phyloP scores from a whole-genome alignment of 37 sponge, comb jelly and placozoan species.

The Chondrosia reniformis region DNA sequence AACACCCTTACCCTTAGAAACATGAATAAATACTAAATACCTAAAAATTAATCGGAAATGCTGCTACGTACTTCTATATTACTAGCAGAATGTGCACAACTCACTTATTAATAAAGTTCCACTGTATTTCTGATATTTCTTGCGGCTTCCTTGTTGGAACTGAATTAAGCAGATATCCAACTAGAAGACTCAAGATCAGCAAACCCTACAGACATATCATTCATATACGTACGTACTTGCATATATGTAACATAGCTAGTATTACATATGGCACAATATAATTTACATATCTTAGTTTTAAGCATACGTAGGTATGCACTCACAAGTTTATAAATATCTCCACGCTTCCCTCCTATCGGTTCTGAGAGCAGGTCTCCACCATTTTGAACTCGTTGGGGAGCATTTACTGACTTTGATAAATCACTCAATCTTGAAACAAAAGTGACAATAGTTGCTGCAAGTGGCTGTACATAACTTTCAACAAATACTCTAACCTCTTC shows the following conservation, averaged over 20 bases:
- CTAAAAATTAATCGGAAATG: too few species aligned
- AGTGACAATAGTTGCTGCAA: too few species aligned
- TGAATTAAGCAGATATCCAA: conserved; percentile 32
- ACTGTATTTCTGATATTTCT: conserved; percentile 33
- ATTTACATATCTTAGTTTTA: background rate
- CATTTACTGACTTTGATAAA: conserved; percentile 35
- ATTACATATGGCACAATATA: background rate
- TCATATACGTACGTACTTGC: background rate
- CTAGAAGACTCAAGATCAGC: conserved; percentile 62
- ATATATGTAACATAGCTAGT: background rate
- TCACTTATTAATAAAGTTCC: conserved; percentile 62
- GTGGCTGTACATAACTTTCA: too few species aligned
- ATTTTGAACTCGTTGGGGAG: conserved; percentile 1
- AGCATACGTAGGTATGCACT: background rate
- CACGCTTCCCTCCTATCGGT: conserved; percentile 70
- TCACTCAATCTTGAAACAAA: conserved; percentile 50
- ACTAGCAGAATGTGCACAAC: conserved; percentile 9
- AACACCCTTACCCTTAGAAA: too few species aligned
- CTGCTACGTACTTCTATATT: too few species aligned
- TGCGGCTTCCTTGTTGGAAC: conserved; percentile 50
- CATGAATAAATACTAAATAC: too few species aligned
- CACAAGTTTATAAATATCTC: conserved; percentile 76
- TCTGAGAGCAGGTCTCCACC: conserved; percentile 14
- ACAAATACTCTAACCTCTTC: conserved; percentile 43
- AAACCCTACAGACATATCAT: conserved; percentile 44